A percentile compares a stretch with the other conserved stretches of the same genome.
These are phyloP conservation scores for Coelinius sp. DNA, from an alignment of 2,888 invertebrate species.

Conservation along the genomic window DNA sequence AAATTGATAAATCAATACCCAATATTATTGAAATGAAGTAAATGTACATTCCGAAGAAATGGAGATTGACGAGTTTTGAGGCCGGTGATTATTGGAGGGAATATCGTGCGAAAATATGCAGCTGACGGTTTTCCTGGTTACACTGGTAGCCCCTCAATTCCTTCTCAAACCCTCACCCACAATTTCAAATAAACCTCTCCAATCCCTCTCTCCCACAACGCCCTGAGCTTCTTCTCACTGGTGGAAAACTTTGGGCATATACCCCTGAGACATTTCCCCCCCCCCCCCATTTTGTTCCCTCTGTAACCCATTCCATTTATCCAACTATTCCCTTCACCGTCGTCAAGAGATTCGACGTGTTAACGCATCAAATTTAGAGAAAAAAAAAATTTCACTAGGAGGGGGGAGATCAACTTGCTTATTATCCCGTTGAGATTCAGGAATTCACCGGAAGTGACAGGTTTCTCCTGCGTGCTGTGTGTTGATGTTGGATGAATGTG, in stretches of 20 bases:
- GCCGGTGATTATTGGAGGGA: slow-evolving; percentile 62
- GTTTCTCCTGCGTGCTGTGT: neutral
- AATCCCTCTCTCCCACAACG: neutral
- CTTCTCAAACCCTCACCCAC: slow-evolving; percentile 25
- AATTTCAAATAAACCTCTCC: slow-evolving; percentile 43
- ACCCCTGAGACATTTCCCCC: neutral
- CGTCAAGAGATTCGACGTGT: neutral
- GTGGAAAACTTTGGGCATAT: neutral
- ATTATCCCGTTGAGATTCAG: neutral
- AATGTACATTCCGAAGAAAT: slow-evolving; percentile 20
- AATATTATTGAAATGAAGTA: slow-evolving; percentile 6
- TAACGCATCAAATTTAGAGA: neutral
- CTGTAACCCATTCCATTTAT: neutral
- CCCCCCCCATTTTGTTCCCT: neutral
- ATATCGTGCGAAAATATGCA: slow-evolving; percentile 65
- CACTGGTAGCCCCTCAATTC: slow-evolving; percentile 14
- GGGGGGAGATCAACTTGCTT: neutral
- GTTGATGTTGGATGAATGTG: slow-evolving; percentile 12
- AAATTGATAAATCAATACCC: neutral
- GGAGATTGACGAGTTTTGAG: slow-evolving; percentile 36
- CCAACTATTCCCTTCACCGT: neutral
- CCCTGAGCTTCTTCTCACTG: neutral
- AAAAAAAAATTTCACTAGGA: too few species aligned
- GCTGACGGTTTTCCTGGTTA: slow-evolving; percentile 59
- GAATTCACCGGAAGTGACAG: slow-evolving; percentile 4